Base-by-base conservation (phyloP, 2,888 invertebrate genomes). In the Penaeus monodon region DNA sequence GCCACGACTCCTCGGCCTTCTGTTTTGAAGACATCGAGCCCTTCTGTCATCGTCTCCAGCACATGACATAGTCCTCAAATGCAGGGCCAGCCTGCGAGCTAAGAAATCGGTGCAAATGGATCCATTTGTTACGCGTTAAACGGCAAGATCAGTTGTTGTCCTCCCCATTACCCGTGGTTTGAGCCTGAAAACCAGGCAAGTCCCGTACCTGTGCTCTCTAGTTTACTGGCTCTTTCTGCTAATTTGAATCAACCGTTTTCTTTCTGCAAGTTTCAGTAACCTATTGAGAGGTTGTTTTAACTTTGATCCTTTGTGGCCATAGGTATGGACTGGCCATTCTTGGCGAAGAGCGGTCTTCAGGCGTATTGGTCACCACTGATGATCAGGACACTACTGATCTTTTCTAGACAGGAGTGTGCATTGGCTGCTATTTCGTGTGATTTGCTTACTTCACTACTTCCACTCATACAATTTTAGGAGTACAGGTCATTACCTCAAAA, bases 241-340 rank as follows among this genome's bases (percentile, higher is more conserved):
- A 90, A 81, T 88, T 83, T 44, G 84, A 86, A 78, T 90, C 90
- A 70, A n/a, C n/a, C 90, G 89, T 80, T 89, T 88, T 63, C 90
- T 79, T 78, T 89, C 88, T 29, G 90, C 90, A 65, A 97, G 94
- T n/a, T 92, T 96, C 95, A 84, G 95, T n/a, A n/a, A n/a, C n/a
- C 96, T 88, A 97, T 92, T 97, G 96, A 92, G 96, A 95, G 0
- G 97, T 97, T 49, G 96, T 96, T 92, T 95, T 95, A 78, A 96
- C 94, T 94, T 94, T 33, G 94, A 94, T 49, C 93, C 93, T 94
- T 94, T 90, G 94, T 94, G 73, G 94, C 94, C 91, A 94, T 92
- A 91, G 94, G 85, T 76, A 88, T 57, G 44, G n/a, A 84, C 89
- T 68, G 89, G 86, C 84, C 87, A 87, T 81, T 89, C 87, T 57